Evolutionary conservation across 2,888 invertebrate species (phyloP).

Genomic region (Pollenia griseotomentosa): DNA sequence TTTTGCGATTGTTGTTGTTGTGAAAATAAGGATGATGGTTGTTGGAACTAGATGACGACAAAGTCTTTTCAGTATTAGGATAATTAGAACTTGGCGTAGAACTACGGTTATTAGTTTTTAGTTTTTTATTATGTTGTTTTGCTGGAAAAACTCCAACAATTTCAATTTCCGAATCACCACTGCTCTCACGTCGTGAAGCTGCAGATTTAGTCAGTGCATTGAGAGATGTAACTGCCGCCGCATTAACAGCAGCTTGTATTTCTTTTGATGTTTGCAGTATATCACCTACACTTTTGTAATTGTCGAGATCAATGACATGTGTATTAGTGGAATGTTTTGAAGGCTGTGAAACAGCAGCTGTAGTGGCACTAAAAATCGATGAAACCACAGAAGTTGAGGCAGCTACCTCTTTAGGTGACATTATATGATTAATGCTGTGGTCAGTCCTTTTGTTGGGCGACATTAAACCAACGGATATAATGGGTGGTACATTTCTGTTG

Average conservation of each 20-base stretch:
- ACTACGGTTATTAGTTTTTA: slow-evolving; percentile 58
- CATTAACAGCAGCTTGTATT: slow-evolving; percentile 75
- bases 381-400: slow-evolving; percentile 62
- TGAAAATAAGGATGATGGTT: slow-evolving; percentile 14
- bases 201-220: slow-evolving; percentile 32
- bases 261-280: slow-evolving; percentile 83
- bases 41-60: slow-evolving; percentile 26
- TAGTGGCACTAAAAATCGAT: slow-evolving; percentile 62
- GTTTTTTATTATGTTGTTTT: slow-evolving; percentile 63
- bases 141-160: slow-evolving; percentile 82
- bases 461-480: slow-evolving; percentile 75
- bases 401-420: slow-evolving; percentile 73
- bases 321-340: slow-evolving; percentile 78
- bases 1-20: slow-evolving; percentile 72
- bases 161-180: slow-evolving; percentile 84
- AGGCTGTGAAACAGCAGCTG: slow-evolving; percentile 69
- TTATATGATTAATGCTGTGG: slow-evolving; percentile 81
- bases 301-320: slow-evolving; percentile 82
- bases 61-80: slow-evolving; percentile 49
- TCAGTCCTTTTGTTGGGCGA: slow-evolving; percentile 81
- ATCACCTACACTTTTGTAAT: slow-evolving; percentile 81
- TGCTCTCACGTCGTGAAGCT: slow-evolving; percentile 78
- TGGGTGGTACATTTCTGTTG: slow-evolving; percentile 75
- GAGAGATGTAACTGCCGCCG: slow-evolving; percentile 54
- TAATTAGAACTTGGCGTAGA: slow-evolving; percentile 52